Percentiles rank a stretch among this genome's conserved stretches.
These are phyloP conservation scores for Ammodytes marinus DNA, from an alignment of 2,113 vertebrate species.

Conservation along the genomic window DNA sequence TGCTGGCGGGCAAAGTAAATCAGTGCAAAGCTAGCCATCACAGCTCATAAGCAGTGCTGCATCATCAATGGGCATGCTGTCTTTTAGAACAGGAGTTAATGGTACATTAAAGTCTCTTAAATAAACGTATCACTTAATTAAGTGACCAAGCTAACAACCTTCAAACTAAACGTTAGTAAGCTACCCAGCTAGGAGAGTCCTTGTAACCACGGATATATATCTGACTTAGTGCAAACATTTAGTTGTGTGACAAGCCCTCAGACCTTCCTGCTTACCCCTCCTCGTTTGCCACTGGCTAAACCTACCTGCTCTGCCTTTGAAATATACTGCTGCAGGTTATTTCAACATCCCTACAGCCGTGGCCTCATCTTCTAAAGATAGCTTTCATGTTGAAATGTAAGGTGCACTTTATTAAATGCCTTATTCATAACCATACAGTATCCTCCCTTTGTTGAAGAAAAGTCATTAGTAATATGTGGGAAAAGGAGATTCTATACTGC, in stretches of 20 bases:
- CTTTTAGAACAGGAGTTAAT: background rate
- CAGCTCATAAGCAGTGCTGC: background rate
- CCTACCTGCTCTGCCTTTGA: constrained; percentile 7
- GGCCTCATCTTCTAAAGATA: constrained; percentile 13
- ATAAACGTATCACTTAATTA: background rate
- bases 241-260: too few species aligned
- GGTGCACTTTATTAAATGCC: constrained; percentile 25
- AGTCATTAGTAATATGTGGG: constrained; percentile 13
- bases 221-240: too few species aligned
- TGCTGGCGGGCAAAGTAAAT: background rate
- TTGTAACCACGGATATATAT: too few species aligned
- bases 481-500: background rate
- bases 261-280: background rate
- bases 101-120: background rate
- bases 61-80: too few species aligned
- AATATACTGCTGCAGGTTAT: background rate
- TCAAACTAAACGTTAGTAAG: too few species aligned
- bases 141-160: too few species aligned
- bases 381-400: constrained; percentile 15
- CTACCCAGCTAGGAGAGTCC: too few species aligned
- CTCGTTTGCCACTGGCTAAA: background rate
- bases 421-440: constrained; percentile 11
- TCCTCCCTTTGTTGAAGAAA: constrained; percentile 8
- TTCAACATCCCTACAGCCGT: background rate
- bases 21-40: background rate